These are phyloP conservation scores for Theretra japonica DNA, from an alignment of 2,888 invertebrate genomes.

Conservation along the genomic window DNA sequence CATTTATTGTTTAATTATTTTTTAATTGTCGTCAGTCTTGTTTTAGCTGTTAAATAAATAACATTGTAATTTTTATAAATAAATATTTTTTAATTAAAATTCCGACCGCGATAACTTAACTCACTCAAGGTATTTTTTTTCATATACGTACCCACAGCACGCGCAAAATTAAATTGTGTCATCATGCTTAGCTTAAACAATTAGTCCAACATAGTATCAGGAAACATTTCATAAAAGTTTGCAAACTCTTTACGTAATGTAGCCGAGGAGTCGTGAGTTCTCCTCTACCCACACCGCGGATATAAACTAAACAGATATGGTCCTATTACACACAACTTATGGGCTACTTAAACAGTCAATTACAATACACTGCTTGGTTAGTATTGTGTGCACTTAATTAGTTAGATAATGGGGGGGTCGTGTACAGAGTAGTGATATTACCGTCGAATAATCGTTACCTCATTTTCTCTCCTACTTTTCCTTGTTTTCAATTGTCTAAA, in stretches of 20 bases:
- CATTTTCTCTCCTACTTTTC: too few relatives aligned
- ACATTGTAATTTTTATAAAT: too few relatives aligned
- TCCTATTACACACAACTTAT: slow-evolving; percentile 65
- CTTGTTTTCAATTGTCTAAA: too few relatives aligned
- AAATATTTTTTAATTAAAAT: too few relatives aligned
- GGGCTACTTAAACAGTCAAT: slow-evolving; percentile 63
- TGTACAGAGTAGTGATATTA: not conserved
- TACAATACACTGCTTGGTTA: slow-evolving; percentile 51
- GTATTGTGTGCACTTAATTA: slow-evolving; percentile 26
- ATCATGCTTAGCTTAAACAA: too few relatives aligned
- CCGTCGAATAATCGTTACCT: not conserved
- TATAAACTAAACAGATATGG: slow-evolving; percentile 59
- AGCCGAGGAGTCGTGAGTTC: slow-evolving; percentile 46
- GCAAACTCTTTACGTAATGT: not conserved
- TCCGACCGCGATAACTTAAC: too few relatives aligned
- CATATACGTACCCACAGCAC: too few relatives aligned
- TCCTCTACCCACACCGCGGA: slow-evolving; percentile 48
- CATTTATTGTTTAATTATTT: too few relatives aligned
- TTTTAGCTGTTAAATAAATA: too few relatives aligned
- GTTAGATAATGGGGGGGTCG: not conserved
- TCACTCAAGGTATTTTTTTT: too few relatives aligned
- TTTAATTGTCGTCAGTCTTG: too few relatives aligned
- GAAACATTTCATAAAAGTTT: not conserved
- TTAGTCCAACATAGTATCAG: not conserved
- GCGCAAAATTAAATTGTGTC: too few relatives aligned